phyloP scores from a whole-genome alignment of 2,797 vertebrate genomes.

The Cheirogaleus major region DNA sequence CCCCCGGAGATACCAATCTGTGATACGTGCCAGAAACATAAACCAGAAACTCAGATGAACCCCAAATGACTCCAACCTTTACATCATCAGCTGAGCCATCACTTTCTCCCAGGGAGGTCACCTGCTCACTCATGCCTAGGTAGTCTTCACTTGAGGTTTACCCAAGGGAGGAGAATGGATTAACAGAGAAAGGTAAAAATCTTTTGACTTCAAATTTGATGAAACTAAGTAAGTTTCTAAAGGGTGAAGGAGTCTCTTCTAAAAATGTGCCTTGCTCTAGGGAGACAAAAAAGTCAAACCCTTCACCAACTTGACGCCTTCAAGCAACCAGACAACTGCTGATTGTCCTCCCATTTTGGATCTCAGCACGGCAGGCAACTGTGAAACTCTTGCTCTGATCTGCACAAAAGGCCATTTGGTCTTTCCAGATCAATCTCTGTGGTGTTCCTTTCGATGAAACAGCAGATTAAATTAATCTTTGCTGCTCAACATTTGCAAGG shows the following conservation, averaged over 20 bases:
- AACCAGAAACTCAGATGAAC: not conserved
- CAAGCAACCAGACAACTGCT: not conserved
- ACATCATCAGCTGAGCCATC: not conserved
- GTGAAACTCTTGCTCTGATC: not conserved
- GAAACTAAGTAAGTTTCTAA: not conserved
- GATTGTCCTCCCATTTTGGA: not conserved
- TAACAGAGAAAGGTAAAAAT: not conserved
- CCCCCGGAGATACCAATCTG: not conserved
- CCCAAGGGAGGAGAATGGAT: not conserved
- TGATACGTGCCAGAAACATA: not conserved
- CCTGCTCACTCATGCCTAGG: not conserved
- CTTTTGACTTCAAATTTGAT: constrained; percentile 10
- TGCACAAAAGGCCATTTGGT: not conserved
- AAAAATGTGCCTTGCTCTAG: not conserved
- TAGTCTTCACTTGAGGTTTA: not conserved
- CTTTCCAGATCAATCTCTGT: not conserved
- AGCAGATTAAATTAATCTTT: constrained; percentile 24
- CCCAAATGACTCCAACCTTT: not conserved
- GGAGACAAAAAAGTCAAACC: constrained; percentile 10
- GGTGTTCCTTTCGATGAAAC: not conserved
- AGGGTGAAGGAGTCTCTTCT: not conserved
- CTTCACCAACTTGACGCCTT: not conserved
- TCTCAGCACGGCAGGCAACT: not conserved
- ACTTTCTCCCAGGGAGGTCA: not conserved
- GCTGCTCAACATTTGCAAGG: not conserved